phyloP scores from a whole-genome alignment of 1,140 invertebrate genomes.

The Drosophila neocordata region DNA sequence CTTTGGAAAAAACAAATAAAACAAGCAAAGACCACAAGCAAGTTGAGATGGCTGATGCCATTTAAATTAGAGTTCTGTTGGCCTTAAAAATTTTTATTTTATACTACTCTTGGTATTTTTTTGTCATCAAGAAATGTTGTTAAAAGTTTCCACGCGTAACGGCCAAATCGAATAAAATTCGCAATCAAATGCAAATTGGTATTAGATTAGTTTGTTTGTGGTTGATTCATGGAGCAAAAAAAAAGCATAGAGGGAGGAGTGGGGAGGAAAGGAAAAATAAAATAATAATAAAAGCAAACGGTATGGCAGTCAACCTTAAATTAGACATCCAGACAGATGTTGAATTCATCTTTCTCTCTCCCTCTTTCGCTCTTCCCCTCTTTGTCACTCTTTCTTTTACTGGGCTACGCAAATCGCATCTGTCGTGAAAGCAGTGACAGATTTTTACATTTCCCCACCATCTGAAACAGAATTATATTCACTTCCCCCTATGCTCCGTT shows the following conservation, averaged over 20 bases:
- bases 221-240: constrained; percentile 27
- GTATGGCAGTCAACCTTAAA: constrained; percentile 49
- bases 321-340: constrained; percentile 41
- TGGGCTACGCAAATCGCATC: constrained; percentile 44
- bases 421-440: constrained; percentile 60
- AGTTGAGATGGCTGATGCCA: constrained; percentile 37
- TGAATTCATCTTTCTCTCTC: constrained; percentile 21
- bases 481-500: not conserved
- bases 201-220: constrained; percentile 79
- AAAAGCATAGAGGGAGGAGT: not conserved
- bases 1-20: constrained; percentile 38
- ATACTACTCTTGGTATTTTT: constrained; percentile 1
- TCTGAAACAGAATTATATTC: constrained; percentile 61
- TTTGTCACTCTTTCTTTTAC: no score
- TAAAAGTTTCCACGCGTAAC: constrained; percentile 55
- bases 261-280: not conserved
- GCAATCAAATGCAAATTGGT: constrained; percentile 80
- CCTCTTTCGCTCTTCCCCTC: not conserved
- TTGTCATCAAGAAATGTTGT: constrained; percentile 23
- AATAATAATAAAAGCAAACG: constrained; percentile 7
- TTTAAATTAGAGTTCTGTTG: constrained; percentile 41
- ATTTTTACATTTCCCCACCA: constrained; percentile 30
- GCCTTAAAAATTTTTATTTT: constrained; percentile 3
- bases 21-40: constrained; percentile 49
- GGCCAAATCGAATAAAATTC: constrained; percentile 72